Conservation (phyloP, 2,113 vertebrate genomes). For the Brienomyrus brachyistius region DNA sequence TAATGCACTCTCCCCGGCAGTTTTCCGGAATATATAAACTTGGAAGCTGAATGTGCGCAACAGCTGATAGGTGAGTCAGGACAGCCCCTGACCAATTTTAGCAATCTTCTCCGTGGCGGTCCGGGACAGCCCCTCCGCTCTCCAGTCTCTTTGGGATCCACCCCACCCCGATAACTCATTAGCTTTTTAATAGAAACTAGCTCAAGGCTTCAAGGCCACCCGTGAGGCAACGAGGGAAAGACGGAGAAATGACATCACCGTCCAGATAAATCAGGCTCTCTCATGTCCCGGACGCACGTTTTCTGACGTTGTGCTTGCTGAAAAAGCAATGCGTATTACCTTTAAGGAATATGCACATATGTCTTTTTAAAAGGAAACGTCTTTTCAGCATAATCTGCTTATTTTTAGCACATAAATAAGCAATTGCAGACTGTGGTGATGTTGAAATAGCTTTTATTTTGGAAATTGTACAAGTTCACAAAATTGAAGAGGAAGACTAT, state of each 20-base stretch:
- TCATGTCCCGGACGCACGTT: slow-evolving; percentile 25
- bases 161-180: slow-evolving; percentile 46
- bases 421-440: not conserved
- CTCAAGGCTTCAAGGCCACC: slow-evolving; percentile 33
- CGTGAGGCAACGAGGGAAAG: not conserved
- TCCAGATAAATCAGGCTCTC: slow-evolving; percentile 31
- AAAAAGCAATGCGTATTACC: not conserved
- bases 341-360: not conserved
- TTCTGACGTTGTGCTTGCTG: not conserved
- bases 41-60: slow-evolving; percentile 40
- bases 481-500: slow-evolving; percentile 51
- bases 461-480: slow-evolving; percentile 51
- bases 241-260: slow-evolving; percentile 47
- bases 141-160: not conserved
- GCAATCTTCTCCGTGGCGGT: slow-evolving; percentile 32
- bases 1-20: not conserved
- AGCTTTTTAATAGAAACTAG: slow-evolving; percentile 53
- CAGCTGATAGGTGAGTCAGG: slow-evolving; percentile 47
- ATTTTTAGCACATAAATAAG: not conserved
- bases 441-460: slow-evolving; percentile 23
- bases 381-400: not conserved
- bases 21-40: not conserved
- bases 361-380: not conserved
- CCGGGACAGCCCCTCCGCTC: not conserved
- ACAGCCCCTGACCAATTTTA: slow-evolving; percentile 50